A percentile compares a stretch with the other conserved stretches of the same genome.
Evolutionary conservation across 2,888 invertebrate genomes (phyloP).

Genomic region (Drosophila tripunctata): DNA sequence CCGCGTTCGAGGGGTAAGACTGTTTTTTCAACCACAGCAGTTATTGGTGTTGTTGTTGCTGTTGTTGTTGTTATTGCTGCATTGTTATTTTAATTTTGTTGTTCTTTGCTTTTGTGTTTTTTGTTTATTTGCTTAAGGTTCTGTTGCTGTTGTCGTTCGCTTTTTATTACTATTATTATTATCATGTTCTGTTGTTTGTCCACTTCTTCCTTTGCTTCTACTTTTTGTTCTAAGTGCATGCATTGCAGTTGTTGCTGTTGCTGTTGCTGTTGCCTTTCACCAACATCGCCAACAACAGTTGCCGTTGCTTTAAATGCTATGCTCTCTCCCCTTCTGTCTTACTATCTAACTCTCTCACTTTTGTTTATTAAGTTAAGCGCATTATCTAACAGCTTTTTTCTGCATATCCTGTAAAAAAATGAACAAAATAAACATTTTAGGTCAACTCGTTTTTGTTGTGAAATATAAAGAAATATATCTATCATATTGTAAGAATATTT

Average conservation of each 20-base stretch:
- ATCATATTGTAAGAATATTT: too few species aligned
- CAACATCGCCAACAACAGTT: constrained; percentile 20
- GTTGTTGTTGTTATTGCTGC: constrained; percentile 21
- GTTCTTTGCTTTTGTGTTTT: constrained; percentile 20
- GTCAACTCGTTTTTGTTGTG: too few species aligned
- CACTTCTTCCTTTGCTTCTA: constrained; percentile 8
- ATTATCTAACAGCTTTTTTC: constrained; percentile 1
- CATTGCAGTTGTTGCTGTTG: constrained; percentile 12
- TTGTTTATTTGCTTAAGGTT: constrained; percentile 13
- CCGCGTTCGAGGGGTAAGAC: neutral
- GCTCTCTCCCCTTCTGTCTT: neutral
- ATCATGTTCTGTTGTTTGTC: constrained; percentile 12
- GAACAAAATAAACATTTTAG: too few species aligned
- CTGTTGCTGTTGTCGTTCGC: constrained; percentile 18
- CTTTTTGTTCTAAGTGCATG: constrained; percentile 23
- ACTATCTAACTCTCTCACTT: constrained; percentile 9
- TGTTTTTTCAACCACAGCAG: constrained; percentile 14
- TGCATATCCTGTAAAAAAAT: constrained; percentile 11
- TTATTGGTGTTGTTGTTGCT: constrained; percentile 17
- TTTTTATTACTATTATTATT: constrained; percentile 22
- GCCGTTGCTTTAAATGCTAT: constrained; percentile 31
- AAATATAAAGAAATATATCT: too few species aligned
- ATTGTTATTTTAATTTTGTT: too few species aligned
- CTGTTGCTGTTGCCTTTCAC: constrained; percentile 33
- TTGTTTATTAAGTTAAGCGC: neutral